These are phyloP conservation scores for Arrhamphus sclerolepis DNA, from an alignment of 2,797 vertebrate genomes.

Conservation along the genomic window DNA sequence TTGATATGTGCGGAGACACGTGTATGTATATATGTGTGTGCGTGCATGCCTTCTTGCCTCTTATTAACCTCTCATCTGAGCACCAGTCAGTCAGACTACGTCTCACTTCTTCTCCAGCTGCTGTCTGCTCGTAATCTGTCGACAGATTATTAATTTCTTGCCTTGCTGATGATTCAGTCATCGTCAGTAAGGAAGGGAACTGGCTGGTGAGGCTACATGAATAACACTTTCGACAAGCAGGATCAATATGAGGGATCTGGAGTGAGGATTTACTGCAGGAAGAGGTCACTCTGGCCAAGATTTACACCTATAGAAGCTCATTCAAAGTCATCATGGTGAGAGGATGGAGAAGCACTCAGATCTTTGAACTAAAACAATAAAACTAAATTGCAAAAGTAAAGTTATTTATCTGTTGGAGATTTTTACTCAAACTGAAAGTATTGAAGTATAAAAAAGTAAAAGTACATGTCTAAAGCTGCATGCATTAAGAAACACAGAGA, in stretches of 20 bases:
- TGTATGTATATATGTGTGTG: no score
- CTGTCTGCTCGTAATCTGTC: conserved; percentile 41
- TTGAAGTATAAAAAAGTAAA: no score
- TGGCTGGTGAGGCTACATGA: conserved; percentile 57
- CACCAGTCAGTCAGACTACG: conserved; percentile 43
- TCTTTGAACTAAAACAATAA: no score
- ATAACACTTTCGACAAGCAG: conserved; percentile 65
- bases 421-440: no score
- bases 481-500: no score
- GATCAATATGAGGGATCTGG: conserved; percentile 65
- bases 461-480: no score
- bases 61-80: conserved; percentile 46
- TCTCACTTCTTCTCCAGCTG: conserved; percentile 50
- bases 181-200: conserved; percentile 57
- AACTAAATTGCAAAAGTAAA: no score
- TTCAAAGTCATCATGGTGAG: conserved; percentile 3
- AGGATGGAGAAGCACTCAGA: not conserved
- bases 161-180: conserved; percentile 75
- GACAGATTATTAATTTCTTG: conserved; percentile 71
- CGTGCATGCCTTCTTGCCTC: not conserved
- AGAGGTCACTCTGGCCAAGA: conserved; percentile 26
- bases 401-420: no score
- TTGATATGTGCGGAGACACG: conserved; percentile 53
- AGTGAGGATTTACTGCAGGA: conserved; percentile 61
- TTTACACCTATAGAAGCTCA: conserved; percentile 22